phyloP scores from a whole-genome alignment of 2,888 invertebrate species.

The Temnothorax rugatulus region DNA sequence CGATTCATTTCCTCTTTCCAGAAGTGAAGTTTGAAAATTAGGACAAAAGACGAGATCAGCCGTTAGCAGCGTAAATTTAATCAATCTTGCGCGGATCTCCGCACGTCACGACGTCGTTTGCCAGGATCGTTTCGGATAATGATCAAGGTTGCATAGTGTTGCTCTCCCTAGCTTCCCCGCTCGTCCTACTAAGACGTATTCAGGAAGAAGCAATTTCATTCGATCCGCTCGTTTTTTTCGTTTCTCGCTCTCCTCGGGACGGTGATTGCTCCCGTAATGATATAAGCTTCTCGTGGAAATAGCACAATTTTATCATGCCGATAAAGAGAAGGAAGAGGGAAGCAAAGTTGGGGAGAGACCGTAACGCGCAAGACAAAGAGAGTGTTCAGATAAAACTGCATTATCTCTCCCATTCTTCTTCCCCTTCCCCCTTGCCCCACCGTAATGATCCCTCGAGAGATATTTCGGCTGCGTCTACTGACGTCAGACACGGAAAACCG shows the following conservation, averaged over 20 bases:
- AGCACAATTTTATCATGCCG: constrained; percentile 28
- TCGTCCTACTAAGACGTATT: background rate
- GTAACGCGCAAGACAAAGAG: background rate
- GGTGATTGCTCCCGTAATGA: constrained; percentile 29
- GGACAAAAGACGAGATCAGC: constrained; percentile 12
- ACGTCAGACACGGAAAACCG: constrained; percentile 36
- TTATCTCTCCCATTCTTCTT: constrained; percentile 8
- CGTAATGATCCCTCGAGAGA: background rate
- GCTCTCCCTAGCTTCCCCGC: background rate
- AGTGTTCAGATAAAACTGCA: constrained; percentile 8
- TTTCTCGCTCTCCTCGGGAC: background rate
- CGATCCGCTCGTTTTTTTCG: background rate
- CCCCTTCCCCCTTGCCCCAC: too few species aligned
- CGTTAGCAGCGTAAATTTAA: constrained; percentile 43
- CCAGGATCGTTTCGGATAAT: constrained; percentile 43
- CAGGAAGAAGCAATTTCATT: constrained; percentile 19
- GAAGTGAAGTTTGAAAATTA: background rate
- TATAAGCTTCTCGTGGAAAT: constrained; percentile 32
- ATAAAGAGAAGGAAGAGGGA: background rate
- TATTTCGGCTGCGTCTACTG: constrained; percentile 39
- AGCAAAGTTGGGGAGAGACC: background rate
- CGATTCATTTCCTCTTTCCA: background rate
- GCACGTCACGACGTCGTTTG: constrained; percentile 46
- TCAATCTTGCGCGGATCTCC: constrained; percentile 37
- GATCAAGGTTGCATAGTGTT: constrained; percentile 25